Base-by-base conservation (phyloP, 1,140 invertebrate genomes). In the Chlorops oryzae region DNA sequence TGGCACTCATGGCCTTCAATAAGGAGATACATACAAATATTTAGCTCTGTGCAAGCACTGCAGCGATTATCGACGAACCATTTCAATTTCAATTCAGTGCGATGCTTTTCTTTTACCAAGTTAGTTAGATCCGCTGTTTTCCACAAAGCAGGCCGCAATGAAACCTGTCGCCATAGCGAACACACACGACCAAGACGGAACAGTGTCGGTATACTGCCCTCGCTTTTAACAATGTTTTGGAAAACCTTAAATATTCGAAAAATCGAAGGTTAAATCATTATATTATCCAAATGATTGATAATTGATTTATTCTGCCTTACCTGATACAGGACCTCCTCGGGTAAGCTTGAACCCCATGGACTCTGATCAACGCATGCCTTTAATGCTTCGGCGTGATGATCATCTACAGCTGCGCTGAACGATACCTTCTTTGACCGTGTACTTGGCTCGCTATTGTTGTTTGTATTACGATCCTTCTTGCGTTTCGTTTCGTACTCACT, bases 21-120 rank as follows among this genome's bases (percentile, higher is more conserved):
- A 54, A 23, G 18, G 40, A 17, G 17, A 32, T 44, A 73, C 77
- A 77, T 78, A 86, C 85, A 81, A 64, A 90, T 75, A 77, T 83
- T 88, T 48, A 92, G 73, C 63, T 84, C 84, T 59, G 82, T 79
- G 63, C 85, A 87, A 55, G 78, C 73, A 20, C 78, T 74, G 28
- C 90, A 76, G 57, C 86, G 77, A 73, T 87, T 83, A 64, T 87
- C 79, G 51, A 87, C 79, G 24, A 92, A 77, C 82, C 84, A 87
- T 46, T 83, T 77, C 9, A 92, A 75, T 62, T 82, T 83, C 37
- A 83, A 76, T 64, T 85, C 82, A 35, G 83, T 87, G 68, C 84
- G 82, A 60, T 80, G 82, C 61, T 80, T 82, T 51, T 86, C 81
- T 59, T 81, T 82, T 15, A 88, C 82, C 73, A 82, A 83, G 54